phyloP scores from a whole-genome alignment of 1,140 invertebrate genomes.

The Diachasmimorpha longicaudata region DNA sequence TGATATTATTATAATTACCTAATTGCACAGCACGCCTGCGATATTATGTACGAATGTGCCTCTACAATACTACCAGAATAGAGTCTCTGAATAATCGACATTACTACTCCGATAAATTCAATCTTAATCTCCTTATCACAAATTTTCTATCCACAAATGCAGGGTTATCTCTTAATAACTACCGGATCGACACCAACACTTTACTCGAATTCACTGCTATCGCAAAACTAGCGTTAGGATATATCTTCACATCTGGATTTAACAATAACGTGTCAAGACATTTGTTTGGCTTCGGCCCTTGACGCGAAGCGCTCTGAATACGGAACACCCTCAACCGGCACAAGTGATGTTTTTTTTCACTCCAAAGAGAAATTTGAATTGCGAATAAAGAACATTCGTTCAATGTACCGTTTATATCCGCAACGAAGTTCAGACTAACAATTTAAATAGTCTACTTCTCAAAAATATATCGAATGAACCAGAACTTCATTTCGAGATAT shows the following conservation, averaged over 20 bases:
- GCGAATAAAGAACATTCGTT: not conserved
- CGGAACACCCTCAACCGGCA: slow-evolving; percentile 1
- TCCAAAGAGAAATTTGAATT: not conserved
- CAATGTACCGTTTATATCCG: too few species aligned
- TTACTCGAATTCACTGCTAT: not conserved
- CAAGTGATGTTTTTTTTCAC: not conserved
- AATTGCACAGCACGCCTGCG: not conserved
- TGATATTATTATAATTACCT: slow-evolving; percentile 18
- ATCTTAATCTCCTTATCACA: not conserved
- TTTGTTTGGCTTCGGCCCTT: slow-evolving; percentile 17
- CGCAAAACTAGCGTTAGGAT: not conserved
- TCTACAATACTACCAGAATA: slow-evolving; percentile 4
- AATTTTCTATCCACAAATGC: not conserved
- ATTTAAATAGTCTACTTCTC: not conserved
- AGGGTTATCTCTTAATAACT: not conserved
- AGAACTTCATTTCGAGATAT: too few species aligned
- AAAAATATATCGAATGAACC: too few species aligned
- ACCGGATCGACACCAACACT: not conserved
- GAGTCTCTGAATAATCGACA: not conserved
- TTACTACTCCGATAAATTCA: not conserved
- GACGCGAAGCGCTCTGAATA: slow-evolving; percentile 1
- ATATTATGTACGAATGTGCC: not conserved
- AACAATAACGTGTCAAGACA: not conserved
- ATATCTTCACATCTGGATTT: not conserved
- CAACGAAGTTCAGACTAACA: not conserved